phyloP scores from a whole-genome alignment of 2,113 vertebrate genomes.

The Salvator merianae region DNA sequence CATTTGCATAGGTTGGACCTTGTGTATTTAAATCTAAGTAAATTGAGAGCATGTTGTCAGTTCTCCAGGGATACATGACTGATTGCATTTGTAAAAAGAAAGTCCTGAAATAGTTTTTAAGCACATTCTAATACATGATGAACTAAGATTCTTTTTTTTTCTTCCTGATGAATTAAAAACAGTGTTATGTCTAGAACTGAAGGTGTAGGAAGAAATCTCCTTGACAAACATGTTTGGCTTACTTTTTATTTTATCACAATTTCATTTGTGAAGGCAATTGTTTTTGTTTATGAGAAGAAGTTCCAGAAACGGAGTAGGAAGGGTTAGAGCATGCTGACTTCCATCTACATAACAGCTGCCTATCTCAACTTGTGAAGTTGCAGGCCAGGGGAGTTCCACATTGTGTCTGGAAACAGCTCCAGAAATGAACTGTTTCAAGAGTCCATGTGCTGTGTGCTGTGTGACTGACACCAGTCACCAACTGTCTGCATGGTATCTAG shows the following conservation, averaged over 20 bases:
- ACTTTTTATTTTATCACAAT: neutral
- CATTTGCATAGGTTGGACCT: constrained; percentile 18
- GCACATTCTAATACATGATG: neutral
- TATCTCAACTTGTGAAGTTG: too few species aligned
- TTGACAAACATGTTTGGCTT: constrained; percentile 7
- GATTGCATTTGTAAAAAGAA: constrained; percentile 11
- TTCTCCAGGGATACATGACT: constrained; percentile 10
- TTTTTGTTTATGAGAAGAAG: neutral
- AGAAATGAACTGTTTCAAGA: too few species aligned
- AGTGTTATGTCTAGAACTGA: neutral
- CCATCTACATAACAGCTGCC: too few species aligned
- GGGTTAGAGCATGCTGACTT: too few species aligned
- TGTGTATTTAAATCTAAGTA: constrained; percentile 20
- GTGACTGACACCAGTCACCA: too few species aligned
- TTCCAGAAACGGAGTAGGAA: too few species aligned
- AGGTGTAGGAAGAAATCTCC: neutral
- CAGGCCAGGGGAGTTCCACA: too few species aligned
- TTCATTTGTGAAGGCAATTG: neutral
- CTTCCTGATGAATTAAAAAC: neutral
- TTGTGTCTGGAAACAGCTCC: too few species aligned
- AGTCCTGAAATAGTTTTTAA: neutral
- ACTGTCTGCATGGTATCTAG: too few species aligned
- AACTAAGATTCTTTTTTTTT: neutral
- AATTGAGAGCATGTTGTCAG: constrained; percentile 14
- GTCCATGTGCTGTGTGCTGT: too few species aligned